Evolutionary conservation across 2,113 vertebrate species (phyloP), one percentile per base, ranked within the genome.

Genomic region (Blennius ocellaris): DNA sequence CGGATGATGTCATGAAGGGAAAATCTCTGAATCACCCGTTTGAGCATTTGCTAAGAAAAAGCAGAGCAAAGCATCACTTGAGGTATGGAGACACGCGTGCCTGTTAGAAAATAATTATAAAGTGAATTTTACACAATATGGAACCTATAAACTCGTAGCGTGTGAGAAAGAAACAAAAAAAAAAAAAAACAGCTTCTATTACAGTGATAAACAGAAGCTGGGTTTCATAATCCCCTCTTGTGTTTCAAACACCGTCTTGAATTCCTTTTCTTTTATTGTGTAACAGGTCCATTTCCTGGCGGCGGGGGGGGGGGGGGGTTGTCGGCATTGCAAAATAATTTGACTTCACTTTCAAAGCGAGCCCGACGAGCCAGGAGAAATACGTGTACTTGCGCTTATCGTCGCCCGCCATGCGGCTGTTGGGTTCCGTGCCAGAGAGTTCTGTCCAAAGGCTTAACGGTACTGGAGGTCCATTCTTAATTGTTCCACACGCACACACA

Each of bases 371-470:
- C 56, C 17, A 16, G 12, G 75, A n/a, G 37, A 67, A 57, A 80
- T 79, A 74, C 51, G 70, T 73, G 57, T 45, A 51, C 69, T 69
- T 69, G 38, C 10, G 17, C 75, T 77, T 77, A 67, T 83, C 74
- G 48, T 49, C 14, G 36, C 21, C 67, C 62, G 69, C 65, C 45
- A 2, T 59, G 45, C 16, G 69, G 21, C 71, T 72, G 60, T 72
- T 62, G 8, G 45, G 48, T 63, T 69, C 1, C 14, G 53, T 44
- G 71, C 40, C 57, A 82, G 58, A 73, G 74, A 75, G 45, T 52
- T 56, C 64, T 10, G 38, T 67, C 82, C 54, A 47, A 44, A 51
- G 64, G 58, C 30, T 64, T 76, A 50, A 70, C 81, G 57, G 44
- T 41, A 61, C 1, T 21, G 71, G 41, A 52, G 53, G 69, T 58